A percentile compares a stretch with the other conserved stretches of the same genome.
Evolutionary conservation across 2,888 invertebrate genomes (phyloP).

Genomic region (Microctonus brassicae): DNA sequence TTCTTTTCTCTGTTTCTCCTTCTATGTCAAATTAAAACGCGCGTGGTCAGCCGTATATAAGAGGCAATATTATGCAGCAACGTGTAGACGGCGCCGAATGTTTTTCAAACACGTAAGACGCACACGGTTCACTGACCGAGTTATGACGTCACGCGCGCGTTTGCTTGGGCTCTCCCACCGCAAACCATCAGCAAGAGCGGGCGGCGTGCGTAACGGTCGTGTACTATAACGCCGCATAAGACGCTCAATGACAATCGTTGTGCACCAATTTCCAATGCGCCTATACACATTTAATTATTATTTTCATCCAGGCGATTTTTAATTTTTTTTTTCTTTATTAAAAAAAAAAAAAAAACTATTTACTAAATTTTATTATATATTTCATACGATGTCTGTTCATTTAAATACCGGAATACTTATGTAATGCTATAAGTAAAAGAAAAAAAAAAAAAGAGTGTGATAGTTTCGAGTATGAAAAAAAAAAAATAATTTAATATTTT

Average conservation of each 20-base stretch:
- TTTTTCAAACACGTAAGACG: conserved; percentile 61
- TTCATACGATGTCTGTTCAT: no score
- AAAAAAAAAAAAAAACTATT: no score
- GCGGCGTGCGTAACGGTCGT: conserved; percentile 33
- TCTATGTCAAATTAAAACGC: conserved; percentile 36
- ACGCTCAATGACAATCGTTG: neutral
- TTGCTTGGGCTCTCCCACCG: conserved; percentile 34
- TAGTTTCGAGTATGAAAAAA: no score
- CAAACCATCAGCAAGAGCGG: neutral
- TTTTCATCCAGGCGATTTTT: no score
- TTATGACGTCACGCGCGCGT: conserved; percentile 60
- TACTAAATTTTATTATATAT: no score
- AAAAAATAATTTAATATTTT: no score
- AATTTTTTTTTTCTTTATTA: conserved; percentile 29
- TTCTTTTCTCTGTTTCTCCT: neutral
- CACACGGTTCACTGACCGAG: conserved; percentile 65
- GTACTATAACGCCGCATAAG: neutral
- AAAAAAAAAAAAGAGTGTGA: no score
- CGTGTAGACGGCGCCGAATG: conserved; percentile 54
- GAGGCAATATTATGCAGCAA: conserved; percentile 28
- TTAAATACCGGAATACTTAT: no score
- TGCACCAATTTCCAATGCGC: conserved; percentile 11
- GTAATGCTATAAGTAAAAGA: no score
- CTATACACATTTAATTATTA: conserved; percentile 30
- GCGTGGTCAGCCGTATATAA: conserved; percentile 27